A percentile compares a stretch with the other conserved stretches of the same genome.
Evolutionary conservation across 2,797 vertebrate species (phyloP).

Genomic region (Propithecus perrieri): DNA sequence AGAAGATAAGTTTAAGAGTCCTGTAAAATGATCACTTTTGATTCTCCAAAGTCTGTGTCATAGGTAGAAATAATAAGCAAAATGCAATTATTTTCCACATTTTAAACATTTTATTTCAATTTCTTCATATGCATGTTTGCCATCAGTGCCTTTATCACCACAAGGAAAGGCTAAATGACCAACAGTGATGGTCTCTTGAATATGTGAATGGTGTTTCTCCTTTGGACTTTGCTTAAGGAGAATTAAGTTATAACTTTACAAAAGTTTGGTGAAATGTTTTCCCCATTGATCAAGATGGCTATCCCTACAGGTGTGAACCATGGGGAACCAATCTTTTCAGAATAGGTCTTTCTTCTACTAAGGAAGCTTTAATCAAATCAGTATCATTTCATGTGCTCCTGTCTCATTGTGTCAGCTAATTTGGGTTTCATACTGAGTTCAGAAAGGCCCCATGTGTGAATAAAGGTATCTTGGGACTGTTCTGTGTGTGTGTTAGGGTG

Average conservation of each 20-base stretch:
- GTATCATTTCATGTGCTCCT: background rate
- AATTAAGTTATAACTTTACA: background rate
- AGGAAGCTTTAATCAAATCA: background rate
- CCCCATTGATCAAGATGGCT: background rate
- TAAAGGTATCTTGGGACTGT: background rate
- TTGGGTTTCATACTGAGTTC: background rate
- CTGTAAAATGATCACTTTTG: background rate
- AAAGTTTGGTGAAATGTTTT: background rate
- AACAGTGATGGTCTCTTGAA: background rate
- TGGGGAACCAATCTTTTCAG: background rate
- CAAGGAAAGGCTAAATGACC: background rate
- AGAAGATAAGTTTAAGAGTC: background rate
- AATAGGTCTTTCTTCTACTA: background rate
- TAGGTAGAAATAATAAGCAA: background rate
- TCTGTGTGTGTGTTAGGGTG: background rate
- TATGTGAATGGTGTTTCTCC: background rate
- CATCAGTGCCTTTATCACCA: background rate
- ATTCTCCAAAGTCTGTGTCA: background rate
- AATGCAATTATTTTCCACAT: background rate
- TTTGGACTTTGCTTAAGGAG: background rate
- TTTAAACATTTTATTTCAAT: background rate
- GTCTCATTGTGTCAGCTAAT: background rate
- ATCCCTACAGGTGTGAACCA: background rate
- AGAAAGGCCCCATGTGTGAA: background rate
- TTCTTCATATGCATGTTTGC: conserved; percentile 10